Conservation (phyloP, 2,888 invertebrate species). For the Cloeon dipterum region DNA sequence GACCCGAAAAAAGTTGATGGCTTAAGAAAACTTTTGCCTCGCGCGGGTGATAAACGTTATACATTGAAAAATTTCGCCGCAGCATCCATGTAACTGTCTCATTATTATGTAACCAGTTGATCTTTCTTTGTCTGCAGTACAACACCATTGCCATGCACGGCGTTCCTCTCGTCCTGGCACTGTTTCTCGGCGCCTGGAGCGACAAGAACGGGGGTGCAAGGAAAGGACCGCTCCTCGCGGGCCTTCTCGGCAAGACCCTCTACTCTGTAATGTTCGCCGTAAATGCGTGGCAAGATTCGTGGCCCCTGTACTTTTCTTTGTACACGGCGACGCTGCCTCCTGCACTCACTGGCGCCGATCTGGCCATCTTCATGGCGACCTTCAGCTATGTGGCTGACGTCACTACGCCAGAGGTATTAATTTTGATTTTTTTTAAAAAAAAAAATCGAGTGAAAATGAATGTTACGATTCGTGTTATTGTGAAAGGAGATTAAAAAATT, state of each 20-base stretch:
- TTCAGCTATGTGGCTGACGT: conserved; percentile 24
- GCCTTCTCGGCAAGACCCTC: conserved; percentile 45
- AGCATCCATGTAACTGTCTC: too few species aligned
- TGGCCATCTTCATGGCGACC: conserved; percentile 56
- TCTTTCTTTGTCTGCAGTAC: too few species aligned
- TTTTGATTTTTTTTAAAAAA: too few species aligned
- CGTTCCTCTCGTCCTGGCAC: conserved; percentile 49
- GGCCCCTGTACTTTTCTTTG: conserved; percentile 52
- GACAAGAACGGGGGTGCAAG: conserved; percentile 42
- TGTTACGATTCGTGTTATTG: too few species aligned
- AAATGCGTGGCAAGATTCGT: conserved; percentile 35
- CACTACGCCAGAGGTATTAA: not conserved
- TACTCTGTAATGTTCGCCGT: conserved; percentile 53
- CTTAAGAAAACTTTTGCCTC: too few species aligned
- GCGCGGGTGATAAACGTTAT: too few species aligned
- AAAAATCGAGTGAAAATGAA: too few species aligned
- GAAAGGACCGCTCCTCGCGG: conserved; percentile 47
- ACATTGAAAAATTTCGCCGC: too few species aligned
- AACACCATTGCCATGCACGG: conserved; percentile 49
- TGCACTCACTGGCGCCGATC: conserved; percentile 52
- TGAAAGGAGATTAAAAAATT: too few species aligned
- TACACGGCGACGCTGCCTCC: conserved; percentile 55
- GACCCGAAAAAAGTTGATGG: too few species aligned
- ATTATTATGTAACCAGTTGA: too few species aligned
- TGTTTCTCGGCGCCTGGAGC: conserved; percentile 63